These are phyloP conservation scores for Invenusta paracnida DNA, from an alignment of 2,888 invertebrate species.

Conservation along the genomic window DNA sequence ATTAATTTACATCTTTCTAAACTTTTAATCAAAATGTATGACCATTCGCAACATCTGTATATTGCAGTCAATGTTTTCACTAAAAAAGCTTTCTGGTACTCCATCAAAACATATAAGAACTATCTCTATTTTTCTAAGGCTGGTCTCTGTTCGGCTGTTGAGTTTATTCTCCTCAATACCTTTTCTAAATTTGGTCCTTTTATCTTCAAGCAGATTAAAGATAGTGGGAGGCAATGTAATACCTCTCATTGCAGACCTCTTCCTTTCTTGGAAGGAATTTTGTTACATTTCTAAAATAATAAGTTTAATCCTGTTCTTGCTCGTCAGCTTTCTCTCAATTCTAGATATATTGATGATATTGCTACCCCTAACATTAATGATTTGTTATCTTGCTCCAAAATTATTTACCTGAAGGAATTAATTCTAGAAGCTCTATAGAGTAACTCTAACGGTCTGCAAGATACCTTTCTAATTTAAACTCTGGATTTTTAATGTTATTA, in stretches of 20 bases:
- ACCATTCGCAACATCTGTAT: background rate
- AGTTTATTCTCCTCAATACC: background rate
- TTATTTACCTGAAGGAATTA: background rate
- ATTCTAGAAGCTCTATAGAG: background rate
- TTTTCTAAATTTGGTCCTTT: background rate
- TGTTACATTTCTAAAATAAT: background rate
- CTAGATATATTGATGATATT: background rate
- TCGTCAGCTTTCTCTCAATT: background rate
- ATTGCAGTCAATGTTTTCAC: background rate
- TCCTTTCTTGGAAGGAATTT: background rate
- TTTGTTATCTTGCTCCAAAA: background rate
- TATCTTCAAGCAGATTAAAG: no score
- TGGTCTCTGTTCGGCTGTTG: background rate
- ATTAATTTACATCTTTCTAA: background rate
- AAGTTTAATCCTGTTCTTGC: background rate
- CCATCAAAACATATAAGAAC: background rate
- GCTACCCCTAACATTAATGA: background rate
- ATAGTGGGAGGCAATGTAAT: no score
- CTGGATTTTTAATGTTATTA: no score
- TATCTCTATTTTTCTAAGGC: background rate
- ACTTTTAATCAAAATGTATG: background rate
- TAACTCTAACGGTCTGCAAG: background rate
- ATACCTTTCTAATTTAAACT: no score
- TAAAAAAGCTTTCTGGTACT: background rate
- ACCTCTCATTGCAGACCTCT: background rate